Conservation (phyloP, 2,113 vertebrate genomes). For the Orcinus orca region DNA sequence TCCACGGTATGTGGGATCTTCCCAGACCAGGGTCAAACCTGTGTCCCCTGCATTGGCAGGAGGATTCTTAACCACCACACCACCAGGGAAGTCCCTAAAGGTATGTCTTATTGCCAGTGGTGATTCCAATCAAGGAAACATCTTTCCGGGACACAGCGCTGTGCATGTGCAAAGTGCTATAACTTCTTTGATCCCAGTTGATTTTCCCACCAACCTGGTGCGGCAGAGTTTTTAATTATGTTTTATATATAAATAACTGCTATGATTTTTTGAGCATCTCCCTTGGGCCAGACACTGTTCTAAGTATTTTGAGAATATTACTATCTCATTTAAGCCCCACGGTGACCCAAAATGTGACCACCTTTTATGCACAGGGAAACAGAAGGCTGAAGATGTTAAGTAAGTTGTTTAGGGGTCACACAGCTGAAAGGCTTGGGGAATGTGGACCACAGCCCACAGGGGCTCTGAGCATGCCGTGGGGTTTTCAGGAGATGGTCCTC, state of each 20-base stretch:
- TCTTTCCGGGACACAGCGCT: neutral
- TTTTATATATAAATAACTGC: neutral
- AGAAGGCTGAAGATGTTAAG: neutral
- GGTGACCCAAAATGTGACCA: no score
- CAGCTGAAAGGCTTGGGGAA: neutral
- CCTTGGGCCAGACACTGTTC: neutral
- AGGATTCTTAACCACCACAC: no score
- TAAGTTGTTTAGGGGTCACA: neutral
- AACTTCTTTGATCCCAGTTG: neutral
- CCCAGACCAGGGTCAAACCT: no score
- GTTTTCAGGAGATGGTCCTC: neutral
- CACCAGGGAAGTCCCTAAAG: neutral
- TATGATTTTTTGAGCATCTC: neutral
- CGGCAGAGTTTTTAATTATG: neutral
- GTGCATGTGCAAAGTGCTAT: neutral
- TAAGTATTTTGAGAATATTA: neutral
- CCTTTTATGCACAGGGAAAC: neutral
- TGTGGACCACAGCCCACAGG: no score
- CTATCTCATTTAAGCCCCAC: conserved; percentile 1
- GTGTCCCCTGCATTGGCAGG: no score
- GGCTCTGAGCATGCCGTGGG: neutral
- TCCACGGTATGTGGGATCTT: no score
- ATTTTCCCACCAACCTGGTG: neutral
- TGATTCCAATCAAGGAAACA: neutral
- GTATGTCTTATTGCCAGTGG: neutral